Evolutionary conservation across 1,140 invertebrate species (phyloP), one percentile per base, ranked within the genome.

Genomic region (Diachasma alloeum): DNA sequence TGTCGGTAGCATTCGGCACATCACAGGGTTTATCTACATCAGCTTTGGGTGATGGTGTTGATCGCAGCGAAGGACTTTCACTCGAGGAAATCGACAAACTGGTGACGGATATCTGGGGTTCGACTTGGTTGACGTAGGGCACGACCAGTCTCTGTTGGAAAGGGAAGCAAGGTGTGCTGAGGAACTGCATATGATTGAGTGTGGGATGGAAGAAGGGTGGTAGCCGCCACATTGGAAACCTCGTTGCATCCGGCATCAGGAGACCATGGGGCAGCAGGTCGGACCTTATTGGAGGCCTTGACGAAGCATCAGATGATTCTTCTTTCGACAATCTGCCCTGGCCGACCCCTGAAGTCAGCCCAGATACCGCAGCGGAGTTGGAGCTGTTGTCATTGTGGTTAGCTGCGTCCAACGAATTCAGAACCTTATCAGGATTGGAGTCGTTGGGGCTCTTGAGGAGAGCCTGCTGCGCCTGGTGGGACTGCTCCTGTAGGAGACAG

Each of bases 401-500:
- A 13, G 88, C 88, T 0, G 84, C 85, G 74, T 88, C 87, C 66
- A 87, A 75, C 1, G 86, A 87, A 17, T 84, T 84, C 76, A 85
- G 85, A 4, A 81, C 83, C 74, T 85, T 87, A 63, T 87, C 86
- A 8, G n/a, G 15, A 68, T 36, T 36, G 8, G 74, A 83, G 66
- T 87, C 90, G 0, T 11, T 63, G 17, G 83, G 82, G 72, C 87
- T 86, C 68, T 88, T 88, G 8, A 85, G 48, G 0, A 84, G 83
- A 1, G 83, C 83, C 24, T 75, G 73, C 63, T 86, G 89, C 0
- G 83, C 85, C 74, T 88, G 87, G 42, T 91, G 90, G 67, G 94
- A 92, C 73, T 94, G 94, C 81, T 94, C 93, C 83, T 94, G 93
- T 0, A 97, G 92, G 0, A 97, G 91, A 82, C 96, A 97, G 87